These are phyloP conservation scores for Actinostola sp. DNA, from an alignment of 92 coral and sea anemone species.

Conservation along the genomic window DNA sequence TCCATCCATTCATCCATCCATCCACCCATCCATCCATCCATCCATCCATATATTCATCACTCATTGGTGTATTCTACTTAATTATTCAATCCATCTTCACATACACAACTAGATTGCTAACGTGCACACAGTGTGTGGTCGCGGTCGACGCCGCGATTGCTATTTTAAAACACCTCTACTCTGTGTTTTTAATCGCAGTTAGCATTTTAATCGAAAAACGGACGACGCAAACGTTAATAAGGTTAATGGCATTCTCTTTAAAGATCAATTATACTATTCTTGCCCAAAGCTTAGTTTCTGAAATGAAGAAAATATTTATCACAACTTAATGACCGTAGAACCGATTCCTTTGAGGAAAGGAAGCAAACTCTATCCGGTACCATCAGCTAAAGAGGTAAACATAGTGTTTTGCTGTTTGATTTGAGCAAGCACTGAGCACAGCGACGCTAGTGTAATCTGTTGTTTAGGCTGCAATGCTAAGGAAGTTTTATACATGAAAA, in stretches of 20 bases:
- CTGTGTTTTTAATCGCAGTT: slow-evolving; percentile 1
- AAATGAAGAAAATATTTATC: not conserved
- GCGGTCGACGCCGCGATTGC: no score
- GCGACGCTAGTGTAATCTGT: not conserved
- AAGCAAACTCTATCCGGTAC: slow-evolving; percentile 11
- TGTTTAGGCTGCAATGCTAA: slow-evolving; percentile 21
- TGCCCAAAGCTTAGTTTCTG: not conserved
- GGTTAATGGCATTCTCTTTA: slow-evolving; percentile 14
- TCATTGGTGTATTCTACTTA: not conserved
- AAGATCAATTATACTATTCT: slow-evolving; percentile 10
- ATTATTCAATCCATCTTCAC: no score
- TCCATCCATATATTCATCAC: not conserved
- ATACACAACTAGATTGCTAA: no score
- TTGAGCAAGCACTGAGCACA: not conserved
- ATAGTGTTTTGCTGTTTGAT: not conserved
- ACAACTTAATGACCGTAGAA: slow-evolving; percentile 13
- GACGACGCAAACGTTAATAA: slow-evolving; percentile 17
- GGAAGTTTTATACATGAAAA: slow-evolving; percentile 12
- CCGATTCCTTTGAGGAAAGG: not conserved
- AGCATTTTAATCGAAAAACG: slow-evolving; percentile 7
- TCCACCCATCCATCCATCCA: slow-evolving; percentile 7
- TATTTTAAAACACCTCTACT: not conserved
- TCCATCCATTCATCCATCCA: not conserved
- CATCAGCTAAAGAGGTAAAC: not conserved
- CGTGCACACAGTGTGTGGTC: no score